Conservation (phyloP, 2,797 vertebrate genomes). For the Hipposideros larvatus region DNA sequence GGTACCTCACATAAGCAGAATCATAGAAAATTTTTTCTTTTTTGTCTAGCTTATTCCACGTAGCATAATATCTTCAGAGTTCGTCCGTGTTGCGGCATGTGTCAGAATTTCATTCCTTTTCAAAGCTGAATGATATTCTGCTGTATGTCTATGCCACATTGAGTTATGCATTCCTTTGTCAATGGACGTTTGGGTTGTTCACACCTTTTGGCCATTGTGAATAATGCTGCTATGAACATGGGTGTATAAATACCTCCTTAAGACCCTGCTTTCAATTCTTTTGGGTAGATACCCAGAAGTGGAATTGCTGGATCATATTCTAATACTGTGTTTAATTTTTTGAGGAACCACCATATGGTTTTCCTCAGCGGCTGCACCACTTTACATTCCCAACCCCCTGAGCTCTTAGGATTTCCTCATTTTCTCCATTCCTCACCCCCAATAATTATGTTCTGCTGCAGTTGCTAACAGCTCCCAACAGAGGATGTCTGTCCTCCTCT, state of each 20-base stretch:
- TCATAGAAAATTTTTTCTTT: not conserved
- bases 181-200: not conserved
- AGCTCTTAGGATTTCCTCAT: not conserved
- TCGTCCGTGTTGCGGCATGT: not conserved
- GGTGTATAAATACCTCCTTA: not conserved
- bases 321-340: not conserved
- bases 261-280: not conserved
- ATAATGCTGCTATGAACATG: not conserved
- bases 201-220: not conserved
- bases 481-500: not conserved
- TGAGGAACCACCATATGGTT: not conserved
- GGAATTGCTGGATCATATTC: not conserved
- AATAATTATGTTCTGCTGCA: not conserved
- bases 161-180: not conserved
- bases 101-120: not conserved
- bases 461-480: not conserved
- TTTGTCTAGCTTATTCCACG: not conserved
- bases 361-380: not conserved
- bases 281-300: not conserved
- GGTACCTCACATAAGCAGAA: not conserved
- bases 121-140: not conserved
- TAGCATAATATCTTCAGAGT: not conserved
- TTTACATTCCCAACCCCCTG: not conserved
- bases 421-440: not conserved
- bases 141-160: not conserved